These are phyloP conservation scores for Apamea epomidion DNA, from an alignment of 2,888 invertebrate genomes.

Conservation along the genomic window DNA sequence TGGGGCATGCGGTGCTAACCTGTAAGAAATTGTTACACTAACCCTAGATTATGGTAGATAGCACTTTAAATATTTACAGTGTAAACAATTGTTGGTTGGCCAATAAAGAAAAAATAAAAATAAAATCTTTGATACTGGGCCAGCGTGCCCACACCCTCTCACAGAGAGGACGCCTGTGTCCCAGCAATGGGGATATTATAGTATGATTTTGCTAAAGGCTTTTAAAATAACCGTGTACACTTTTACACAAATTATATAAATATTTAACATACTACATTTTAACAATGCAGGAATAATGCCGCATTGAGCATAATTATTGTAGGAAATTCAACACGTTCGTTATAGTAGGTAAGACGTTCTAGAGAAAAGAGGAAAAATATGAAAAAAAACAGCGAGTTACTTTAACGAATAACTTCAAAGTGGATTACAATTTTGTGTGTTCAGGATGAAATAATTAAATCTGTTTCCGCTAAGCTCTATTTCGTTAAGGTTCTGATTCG, in stretches of 20 bases:
- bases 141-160: no score
- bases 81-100: no score
- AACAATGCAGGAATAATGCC: background rate
- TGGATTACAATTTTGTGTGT: constrained; percentile 68
- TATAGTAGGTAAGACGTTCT: background rate
- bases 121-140: no score
- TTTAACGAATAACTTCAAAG: constrained; percentile 60
- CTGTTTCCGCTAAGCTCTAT: constrained; percentile 77
- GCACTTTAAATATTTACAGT: no score
- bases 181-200: no score
- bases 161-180: no score
- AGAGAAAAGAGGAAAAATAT: constrained; percentile 16
- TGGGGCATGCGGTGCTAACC: no score
- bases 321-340: background rate
- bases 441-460: constrained; percentile 77
- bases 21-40: no score
- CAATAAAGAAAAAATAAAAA: no score
- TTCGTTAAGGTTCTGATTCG: constrained; percentile 86
- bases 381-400: constrained; percentile 20
- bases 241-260: background rate
- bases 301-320: background rate
- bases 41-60: no score
- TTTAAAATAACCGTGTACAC: background rate
- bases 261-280: background rate
- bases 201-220: no score